A percentile compares a stretch with the other conserved stretches of the same genome.
These are phyloP conservation scores for Monoplex corrugatus DNA, from an alignment of 2,888 invertebrate genomes.

Conservation along the genomic window DNA sequence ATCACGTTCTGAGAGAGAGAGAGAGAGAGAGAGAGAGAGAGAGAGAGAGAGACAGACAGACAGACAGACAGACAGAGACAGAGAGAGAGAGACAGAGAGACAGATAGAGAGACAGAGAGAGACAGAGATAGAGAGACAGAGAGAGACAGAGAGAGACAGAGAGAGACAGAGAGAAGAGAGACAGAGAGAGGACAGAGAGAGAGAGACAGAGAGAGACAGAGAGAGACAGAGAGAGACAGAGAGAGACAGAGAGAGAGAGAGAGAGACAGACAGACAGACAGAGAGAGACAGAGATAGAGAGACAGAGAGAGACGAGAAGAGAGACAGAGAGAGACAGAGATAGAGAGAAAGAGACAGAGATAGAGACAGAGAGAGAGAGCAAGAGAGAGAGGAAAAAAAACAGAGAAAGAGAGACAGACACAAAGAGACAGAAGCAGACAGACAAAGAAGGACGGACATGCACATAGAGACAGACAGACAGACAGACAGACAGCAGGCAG, in stretches of 20 bases:
- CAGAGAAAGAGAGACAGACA: no score
- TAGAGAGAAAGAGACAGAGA: no score
- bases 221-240: no score
- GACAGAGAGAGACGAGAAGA: background rate
- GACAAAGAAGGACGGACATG: no score
- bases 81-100: background rate
- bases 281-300: background rate
- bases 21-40: background rate
- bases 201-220: no score
- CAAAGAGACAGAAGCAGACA: no score
- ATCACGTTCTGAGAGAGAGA: no score
- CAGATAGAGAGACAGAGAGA: background rate
- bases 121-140: background rate
- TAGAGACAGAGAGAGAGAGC: no score
- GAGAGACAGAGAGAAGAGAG: background rate
- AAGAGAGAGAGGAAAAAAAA: no score
- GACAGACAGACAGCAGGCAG: no score
- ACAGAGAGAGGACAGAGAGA: background rate
- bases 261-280: background rate
- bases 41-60: background rate
- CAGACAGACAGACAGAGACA: background rate
- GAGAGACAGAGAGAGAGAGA: background rate
- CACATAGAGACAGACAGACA: no score
- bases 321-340: no score
- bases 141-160: background rate